phyloP scores from a whole-genome alignment of 1,140 invertebrate species.

The Vanessa atalanta region DNA sequence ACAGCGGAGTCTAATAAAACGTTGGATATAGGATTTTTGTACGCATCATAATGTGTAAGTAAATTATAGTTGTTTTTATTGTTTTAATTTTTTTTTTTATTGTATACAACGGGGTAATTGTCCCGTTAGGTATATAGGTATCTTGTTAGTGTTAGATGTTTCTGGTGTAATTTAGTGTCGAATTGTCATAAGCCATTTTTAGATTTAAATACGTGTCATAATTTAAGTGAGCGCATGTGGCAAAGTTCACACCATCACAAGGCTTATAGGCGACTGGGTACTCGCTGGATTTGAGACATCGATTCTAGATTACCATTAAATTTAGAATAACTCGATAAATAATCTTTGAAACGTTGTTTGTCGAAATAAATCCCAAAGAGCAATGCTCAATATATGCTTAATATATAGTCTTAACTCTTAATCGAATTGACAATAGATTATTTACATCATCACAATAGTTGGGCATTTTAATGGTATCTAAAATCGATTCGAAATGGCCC shows the following conservation, averaged over 20 bases:
- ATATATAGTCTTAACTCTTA: neutral
- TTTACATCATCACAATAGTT: neutral
- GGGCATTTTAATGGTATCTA: conserved; percentile 1
- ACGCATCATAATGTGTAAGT: conserved; percentile 75
- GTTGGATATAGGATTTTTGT: conserved; percentile 70
- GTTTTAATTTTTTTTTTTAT: conserved; percentile 59
- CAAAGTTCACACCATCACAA: conserved; percentile 25
- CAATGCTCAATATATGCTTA: neutral
- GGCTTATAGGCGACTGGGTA: conserved; percentile 2
- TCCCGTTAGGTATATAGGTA: conserved; percentile 47
- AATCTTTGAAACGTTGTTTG: neutral
- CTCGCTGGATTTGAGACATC: neutral
- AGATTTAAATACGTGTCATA: conserved; percentile 52
- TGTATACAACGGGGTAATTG: conserved; percentile 48
- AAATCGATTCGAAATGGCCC: conserved; percentile 1
- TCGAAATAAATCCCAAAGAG: neutral
- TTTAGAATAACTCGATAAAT: neutral
- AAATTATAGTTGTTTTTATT: conserved; percentile 78
- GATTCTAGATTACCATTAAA: conserved; percentile 14
- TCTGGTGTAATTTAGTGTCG: conserved; percentile 35
- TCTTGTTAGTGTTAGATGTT: conserved; percentile 47
- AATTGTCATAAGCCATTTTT: conserved; percentile 60
- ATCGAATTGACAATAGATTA: neutral
- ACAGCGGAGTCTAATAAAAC: conserved; percentile 53
- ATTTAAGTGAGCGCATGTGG: conserved; percentile 44